Evolutionary conservation across 2,113 vertebrate species (phyloP), one percentile per base, ranked within the genome.

Genomic region (Megaceryle maxima): DNA sequence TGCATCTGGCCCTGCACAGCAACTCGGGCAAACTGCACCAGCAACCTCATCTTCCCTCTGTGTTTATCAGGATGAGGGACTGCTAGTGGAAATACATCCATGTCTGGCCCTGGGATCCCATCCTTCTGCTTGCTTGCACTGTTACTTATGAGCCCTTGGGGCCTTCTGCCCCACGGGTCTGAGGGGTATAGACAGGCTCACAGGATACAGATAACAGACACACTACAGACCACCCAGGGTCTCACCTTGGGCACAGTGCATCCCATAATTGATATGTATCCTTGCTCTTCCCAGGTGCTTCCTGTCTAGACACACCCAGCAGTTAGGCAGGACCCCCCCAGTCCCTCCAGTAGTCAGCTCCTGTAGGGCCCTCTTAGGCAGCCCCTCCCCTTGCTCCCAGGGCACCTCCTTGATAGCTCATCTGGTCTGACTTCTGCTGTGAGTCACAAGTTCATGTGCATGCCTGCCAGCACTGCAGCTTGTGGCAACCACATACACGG

Each of bases 21-120:
- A 9, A 9, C 20, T 84, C 8, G 8, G 3, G 2, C 39, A 70
- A 41, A 56, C 51, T 0, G 0, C 35, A 76, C 11, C 29, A 50
- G 82, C 26, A 48, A 19, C 50, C 19, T 83, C 29, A 60, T 43
- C 26, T 19, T 46, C 44, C 44, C 44, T 46, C 44, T 10, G 18
- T 9, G 18, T 46, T 46, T 20, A 1, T 80, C 46, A 57, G 41
- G 51, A 29, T 62, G 41, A 84, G 55, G 66, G 55, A 33, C 43
- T 21, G 9, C 41, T 44, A 41, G 31, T 70, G 26, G 44, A 79
- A 83, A 79, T 80, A 46, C 6, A 6, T 51, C 31, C 1, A 0
- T 50, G 21, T 16, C 46, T 72, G 63, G 44, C 59, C 29, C 20
- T 31, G 56, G 37, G 44, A 79, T 46, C 44, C 44, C 44, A 46